A percentile compares a stretch with the other conserved stretches of the same genome.
Conservation (phyloP, 2,113 vertebrate genomes). For the Sigmodon hispidus region DNA sequence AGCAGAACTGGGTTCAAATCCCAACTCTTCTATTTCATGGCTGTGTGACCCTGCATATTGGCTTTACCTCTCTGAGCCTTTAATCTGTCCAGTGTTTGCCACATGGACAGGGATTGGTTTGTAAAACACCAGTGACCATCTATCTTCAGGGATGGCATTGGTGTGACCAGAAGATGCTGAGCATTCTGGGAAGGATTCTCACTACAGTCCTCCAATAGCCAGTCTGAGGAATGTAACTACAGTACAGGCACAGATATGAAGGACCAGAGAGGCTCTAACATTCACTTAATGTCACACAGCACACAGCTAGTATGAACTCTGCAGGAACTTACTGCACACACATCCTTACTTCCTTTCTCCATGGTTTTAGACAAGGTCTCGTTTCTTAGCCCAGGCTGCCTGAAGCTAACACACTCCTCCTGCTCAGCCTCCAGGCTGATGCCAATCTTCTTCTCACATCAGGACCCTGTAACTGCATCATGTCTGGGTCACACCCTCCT, state of each 20-base stretch:
- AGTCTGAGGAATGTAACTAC: background rate
- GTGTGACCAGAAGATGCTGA: background rate
- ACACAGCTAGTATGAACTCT: background rate
- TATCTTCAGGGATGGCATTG: background rate
- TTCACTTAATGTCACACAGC: slow-evolving; percentile 9
- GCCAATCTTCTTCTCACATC: background rate
- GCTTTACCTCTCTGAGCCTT: background rate
- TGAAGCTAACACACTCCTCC: background rate
- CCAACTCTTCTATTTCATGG: background rate
- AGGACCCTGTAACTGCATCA: background rate
- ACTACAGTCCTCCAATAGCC: background rate
- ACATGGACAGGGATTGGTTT: too few species aligned
- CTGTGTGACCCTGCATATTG: background rate
- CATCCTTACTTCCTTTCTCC: background rate
- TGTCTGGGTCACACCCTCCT: background rate
- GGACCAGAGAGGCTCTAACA: background rate
- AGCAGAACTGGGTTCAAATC: background rate
- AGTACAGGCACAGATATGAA: background rate
- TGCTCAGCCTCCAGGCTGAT: too few species aligned
- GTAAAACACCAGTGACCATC: background rate
- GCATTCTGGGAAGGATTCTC: background rate
- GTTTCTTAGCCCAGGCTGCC: background rate
- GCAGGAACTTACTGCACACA: background rate
- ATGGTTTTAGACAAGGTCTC: background rate
- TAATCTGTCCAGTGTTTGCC: background rate